These are phyloP conservation scores for Triplophysa bombifrons DNA, from an alignment of 2,797 vertebrate genomes.

Conservation along the genomic window DNA sequence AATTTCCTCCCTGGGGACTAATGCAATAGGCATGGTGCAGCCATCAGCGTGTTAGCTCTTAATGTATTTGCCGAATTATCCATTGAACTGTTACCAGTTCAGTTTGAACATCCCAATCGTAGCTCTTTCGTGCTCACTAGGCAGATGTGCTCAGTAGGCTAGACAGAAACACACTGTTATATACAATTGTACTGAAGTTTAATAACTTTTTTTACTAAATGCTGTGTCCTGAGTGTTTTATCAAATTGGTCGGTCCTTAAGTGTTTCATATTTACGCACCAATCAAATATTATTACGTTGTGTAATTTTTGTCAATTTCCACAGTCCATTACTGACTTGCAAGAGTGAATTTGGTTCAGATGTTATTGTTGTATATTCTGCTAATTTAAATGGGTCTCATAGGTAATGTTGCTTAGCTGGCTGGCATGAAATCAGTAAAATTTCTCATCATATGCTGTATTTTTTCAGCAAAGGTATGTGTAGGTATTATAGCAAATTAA, in stretches of 20 bases:
- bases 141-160: background rate
- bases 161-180: background rate
- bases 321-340: background rate
- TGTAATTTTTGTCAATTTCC: background rate
- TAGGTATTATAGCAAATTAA: background rate
- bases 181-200: constrained; percentile 14
- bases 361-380: background rate
- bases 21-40: constrained; percentile 42
- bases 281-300: background rate
- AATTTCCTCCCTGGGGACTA: constrained; percentile 53
- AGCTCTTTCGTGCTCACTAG: constrained; percentile 32
- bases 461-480: background rate
- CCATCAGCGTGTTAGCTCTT: constrained; percentile 43
- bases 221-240: constrained; percentile 12
- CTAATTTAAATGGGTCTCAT: background rate
- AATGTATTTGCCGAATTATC: constrained; percentile 48
- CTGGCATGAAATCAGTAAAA: background rate
- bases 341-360: background rate
- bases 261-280: background rate
- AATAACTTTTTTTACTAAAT: constrained; percentile 9
- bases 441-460: background rate
- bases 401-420: background rate
- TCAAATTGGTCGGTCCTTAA: background rate
- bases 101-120: constrained; percentile 33
- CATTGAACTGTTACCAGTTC: constrained; percentile 38